Evolutionary conservation across 2,113 vertebrate genomes (phyloP).

Genomic region (Myotis davidii): DNA sequence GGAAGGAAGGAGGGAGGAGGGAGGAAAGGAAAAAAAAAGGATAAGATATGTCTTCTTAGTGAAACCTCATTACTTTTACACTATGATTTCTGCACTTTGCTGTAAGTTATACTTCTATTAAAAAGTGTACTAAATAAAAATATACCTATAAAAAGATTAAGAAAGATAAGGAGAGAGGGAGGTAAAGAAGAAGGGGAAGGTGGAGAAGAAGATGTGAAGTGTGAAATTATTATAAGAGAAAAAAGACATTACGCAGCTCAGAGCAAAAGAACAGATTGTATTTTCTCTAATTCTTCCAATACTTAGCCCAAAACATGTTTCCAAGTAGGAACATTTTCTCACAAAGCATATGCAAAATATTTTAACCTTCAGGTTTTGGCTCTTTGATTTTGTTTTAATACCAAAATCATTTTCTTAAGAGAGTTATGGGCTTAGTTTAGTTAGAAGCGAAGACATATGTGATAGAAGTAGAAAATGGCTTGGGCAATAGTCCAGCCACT

Average conservation of each 20-base stretch:
- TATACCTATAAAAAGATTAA: background rate
- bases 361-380: slow-evolving; percentile 67
- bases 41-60: no score
- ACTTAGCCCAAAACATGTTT: slow-evolving; percentile 70
- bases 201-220: background rate
- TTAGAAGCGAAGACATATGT: slow-evolving; percentile 40
- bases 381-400: background rate
- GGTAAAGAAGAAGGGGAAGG: background rate
- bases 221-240: slow-evolving; percentile 16
- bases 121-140: background rate
- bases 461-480: slow-evolving; percentile 9
- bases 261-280: slow-evolving; percentile 73
- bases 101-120: background rate
- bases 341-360: slow-evolving; percentile 75
- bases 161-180: background rate
- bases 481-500: slow-evolving; percentile 52
- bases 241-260: slow-evolving; percentile 45
- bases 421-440: slow-evolving; percentile 5
- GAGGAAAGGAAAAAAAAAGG: background rate
- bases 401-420: slow-evolving; percentile 46
- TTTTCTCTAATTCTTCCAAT: slow-evolving; percentile 75
- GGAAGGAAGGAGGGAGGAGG: background rate
- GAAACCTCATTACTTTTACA: background rate
- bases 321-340: slow-evolving; percentile 70
- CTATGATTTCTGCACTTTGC: background rate